Evolutionary conservation across 64 coral and sea anemone species (phyloP).

Genomic region (Pocillopora damicornis): DNA sequence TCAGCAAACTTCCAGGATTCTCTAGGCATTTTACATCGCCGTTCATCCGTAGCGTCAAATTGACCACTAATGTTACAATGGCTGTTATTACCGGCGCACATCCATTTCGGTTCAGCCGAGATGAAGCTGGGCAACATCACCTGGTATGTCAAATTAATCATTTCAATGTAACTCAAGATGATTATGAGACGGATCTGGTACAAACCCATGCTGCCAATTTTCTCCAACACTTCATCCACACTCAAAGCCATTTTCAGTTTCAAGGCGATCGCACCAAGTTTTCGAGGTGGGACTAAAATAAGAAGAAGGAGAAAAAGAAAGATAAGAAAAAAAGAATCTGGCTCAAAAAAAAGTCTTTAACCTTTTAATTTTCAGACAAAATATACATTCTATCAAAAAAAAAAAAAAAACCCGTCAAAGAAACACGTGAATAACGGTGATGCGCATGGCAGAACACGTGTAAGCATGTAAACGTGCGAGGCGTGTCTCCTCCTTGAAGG

Average conservation of each 20-base stretch:
- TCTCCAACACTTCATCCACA: slow-evolving; percentile 26
- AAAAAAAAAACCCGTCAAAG: too few relatives aligned
- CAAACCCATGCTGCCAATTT: slow-evolving; percentile 35
- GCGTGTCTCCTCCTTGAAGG: too few relatives aligned
- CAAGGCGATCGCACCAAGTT: neutral
- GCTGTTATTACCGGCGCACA: slow-evolving; percentile 17
- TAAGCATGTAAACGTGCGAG: too few relatives aligned
- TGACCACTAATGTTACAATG: slow-evolving; percentile 22
- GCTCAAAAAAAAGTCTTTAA: too few relatives aligned
- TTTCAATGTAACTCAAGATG: slow-evolving; percentile 40
- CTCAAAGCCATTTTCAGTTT: neutral
- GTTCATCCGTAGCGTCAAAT: neutral
- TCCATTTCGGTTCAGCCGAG: slow-evolving; percentile 43
- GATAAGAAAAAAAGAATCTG: too few relatives aligned
- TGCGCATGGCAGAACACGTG: too few relatives aligned
- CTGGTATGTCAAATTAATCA: slow-evolving; percentile 9
- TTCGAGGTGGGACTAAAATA: neutral
- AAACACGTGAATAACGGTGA: too few relatives aligned
- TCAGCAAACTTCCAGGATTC: slow-evolving; percentile 44
- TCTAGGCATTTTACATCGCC: slow-evolving; percentile 24
- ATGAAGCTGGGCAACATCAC: slow-evolving; percentile 42
- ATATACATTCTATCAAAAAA: too few relatives aligned
- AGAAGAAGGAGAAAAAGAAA: neutral
- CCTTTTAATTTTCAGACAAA: too few relatives aligned
- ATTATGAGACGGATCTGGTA: slow-evolving; percentile 42